phyloP scores from a whole-genome alignment of 2,888 invertebrate species.

The Troides aeacus region DNA sequence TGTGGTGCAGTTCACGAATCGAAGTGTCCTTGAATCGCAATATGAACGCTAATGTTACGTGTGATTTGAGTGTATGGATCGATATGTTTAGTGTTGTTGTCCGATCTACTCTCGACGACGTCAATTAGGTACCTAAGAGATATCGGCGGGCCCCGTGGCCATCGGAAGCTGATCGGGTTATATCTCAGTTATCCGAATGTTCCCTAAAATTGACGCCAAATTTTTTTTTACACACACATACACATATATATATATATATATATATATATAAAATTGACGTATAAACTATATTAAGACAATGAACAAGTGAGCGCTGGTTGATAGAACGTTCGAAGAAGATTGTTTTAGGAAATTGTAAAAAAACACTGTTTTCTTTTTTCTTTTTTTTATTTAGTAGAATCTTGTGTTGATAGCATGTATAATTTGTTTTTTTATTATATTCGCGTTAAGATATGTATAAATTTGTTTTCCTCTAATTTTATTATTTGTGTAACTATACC shows the following conservation, averaged over 20 bases:
- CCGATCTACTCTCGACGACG: constrained; percentile 2
- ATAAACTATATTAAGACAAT: constrained; percentile 49
- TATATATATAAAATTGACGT: constrained; percentile 37
- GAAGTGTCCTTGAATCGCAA: constrained; percentile 26
- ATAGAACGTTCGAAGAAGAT: constrained; percentile 48
- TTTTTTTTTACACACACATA: constrained; percentile 40
- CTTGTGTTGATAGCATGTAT: constrained; percentile 77
- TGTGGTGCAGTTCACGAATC: constrained; percentile 16
- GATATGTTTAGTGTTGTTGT: constrained; percentile 4
- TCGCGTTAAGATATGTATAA: constrained; percentile 79
- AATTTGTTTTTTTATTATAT: constrained; percentile 75
- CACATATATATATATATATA: too few relatives aligned
- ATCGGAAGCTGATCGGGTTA: constrained; percentile 26
- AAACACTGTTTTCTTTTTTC: constrained; percentile 61
- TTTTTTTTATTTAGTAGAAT: constrained; percentile 58
- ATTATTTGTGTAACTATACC: constrained; percentile 78
- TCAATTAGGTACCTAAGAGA: constrained; percentile 23
- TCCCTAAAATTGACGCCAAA: constrained; percentile 73
- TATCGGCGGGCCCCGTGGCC: constrained; percentile 31
- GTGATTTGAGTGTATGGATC: background rate
- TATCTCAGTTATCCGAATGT: constrained; percentile 46
- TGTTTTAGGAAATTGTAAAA: constrained; percentile 75
- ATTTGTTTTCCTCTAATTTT: constrained; percentile 79
- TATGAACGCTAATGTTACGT: constrained; percentile 8
- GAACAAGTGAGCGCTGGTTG: constrained; percentile 53